phyloP scores from a whole-genome alignment of 2,113 vertebrate genomes.

The Stictonetta naevosa region DNA sequence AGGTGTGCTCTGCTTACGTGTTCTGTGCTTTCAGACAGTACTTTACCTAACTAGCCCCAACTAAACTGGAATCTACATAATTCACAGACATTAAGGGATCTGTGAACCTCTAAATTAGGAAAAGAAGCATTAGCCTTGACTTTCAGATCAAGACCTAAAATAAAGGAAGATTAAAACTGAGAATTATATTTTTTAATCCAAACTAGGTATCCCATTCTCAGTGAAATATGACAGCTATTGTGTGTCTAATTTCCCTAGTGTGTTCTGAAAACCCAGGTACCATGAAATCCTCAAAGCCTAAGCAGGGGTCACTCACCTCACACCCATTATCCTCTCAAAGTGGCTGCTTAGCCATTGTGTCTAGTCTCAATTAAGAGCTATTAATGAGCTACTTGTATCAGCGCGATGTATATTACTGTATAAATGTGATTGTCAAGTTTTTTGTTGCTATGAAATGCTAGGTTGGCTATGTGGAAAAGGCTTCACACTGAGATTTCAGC shows the following conservation, averaged over 20 bases:
- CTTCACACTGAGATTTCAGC: constrained; percentile 26
- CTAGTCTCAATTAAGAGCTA: constrained; percentile 49
- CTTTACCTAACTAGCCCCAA: background rate
- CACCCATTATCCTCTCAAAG: constrained; percentile 17
- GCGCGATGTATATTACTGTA: background rate
- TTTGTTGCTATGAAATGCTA: constrained; percentile 17
- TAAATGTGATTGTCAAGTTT: constrained; percentile 23
- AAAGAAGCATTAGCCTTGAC: background rate
- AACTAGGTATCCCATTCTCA: background rate
- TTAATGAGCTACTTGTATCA: constrained; percentile 51
- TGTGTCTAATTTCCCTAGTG: constrained; percentile 25
- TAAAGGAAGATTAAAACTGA: background rate
- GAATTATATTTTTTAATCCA: background rate
- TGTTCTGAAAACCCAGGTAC: constrained; percentile 27
- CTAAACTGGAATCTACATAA: background rate
- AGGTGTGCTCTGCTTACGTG: background rate
- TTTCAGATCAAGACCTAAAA: background rate
- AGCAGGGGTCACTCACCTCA: constrained; percentile 40
- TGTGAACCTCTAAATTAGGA: background rate
- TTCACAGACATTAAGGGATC: background rate
- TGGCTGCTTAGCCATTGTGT: constrained; percentile 15
- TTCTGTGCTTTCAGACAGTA: background rate
- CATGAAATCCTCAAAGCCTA: background rate
- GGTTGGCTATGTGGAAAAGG: background rate
- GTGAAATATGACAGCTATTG: background rate